phyloP scores from a whole-genome alignment of 2,797 vertebrate genomes.

The Pipistrellus nathusii region DNA sequence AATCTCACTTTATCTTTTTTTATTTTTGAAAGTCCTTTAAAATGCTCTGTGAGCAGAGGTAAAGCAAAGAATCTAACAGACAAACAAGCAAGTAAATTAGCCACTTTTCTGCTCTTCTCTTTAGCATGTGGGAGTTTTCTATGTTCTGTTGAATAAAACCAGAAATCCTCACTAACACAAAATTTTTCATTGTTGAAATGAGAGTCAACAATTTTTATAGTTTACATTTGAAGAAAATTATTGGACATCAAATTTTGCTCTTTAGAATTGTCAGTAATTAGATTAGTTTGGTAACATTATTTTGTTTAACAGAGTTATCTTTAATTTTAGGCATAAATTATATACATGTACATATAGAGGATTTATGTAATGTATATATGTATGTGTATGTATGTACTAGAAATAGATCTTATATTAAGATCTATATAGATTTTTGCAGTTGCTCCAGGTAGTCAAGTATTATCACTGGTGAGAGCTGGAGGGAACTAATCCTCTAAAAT shows the following conservation, averaged over 20 bases:
- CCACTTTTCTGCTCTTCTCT: not conserved
- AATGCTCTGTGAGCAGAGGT: not conserved
- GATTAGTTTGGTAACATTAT: not conserved
- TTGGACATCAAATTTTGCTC: not conserved
- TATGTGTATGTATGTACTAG: not conserved
- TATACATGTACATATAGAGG: not conserved
- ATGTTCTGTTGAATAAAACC: not conserved
- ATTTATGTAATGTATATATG: not conserved
- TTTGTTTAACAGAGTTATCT: constrained; percentile 53
- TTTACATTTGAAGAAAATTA: constrained; percentile 33
- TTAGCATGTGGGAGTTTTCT: not conserved
- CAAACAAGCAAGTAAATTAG: not conserved
- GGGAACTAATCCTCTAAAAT: not conserved
- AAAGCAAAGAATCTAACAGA: not conserved
- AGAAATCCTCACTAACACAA: not conserved
- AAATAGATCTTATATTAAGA: not conserved
- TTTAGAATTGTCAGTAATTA: not conserved
- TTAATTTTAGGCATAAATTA: constrained; percentile 16
- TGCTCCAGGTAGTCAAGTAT: not conserved
- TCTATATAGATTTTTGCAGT: not conserved
- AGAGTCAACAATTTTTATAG: not conserved
- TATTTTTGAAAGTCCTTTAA: not conserved
- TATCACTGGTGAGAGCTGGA: not conserved
- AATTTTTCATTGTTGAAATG: not conserved
- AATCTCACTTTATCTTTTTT: not conserved